phyloP scores from a whole-genome alignment of 2,888 invertebrate species.

The Subacronicta megacephala region DNA sequence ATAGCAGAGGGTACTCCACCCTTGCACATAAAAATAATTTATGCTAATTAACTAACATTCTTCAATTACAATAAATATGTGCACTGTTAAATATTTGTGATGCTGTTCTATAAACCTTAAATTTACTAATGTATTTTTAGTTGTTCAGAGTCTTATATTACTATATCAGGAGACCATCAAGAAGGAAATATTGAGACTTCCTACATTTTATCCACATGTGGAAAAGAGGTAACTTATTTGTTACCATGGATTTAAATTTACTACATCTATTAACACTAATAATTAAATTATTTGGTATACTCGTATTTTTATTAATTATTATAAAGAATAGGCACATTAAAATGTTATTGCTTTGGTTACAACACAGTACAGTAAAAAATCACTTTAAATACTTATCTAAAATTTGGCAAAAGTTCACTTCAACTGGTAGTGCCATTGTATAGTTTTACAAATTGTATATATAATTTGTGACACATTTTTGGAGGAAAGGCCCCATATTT shows the following conservation, averaged over 20 bases:
- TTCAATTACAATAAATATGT: constrained; percentile 60
- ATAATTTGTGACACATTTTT: constrained; percentile 76
- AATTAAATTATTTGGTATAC: constrained; percentile 83
- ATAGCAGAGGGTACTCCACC: constrained; percentile 41
- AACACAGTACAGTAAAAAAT: constrained; percentile 82
- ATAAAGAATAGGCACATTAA: constrained; percentile 84
- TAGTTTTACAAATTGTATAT: constrained; percentile 81
- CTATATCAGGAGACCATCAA: constrained; percentile 71
- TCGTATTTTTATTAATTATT: constrained; percentile 68
- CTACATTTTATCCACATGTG: constrained; percentile 35
- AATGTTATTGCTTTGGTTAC: constrained; percentile 88
- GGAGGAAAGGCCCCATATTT: constrained; percentile 72
- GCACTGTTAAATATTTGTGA: constrained; percentile 68
- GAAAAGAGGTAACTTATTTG: constrained; percentile 33
- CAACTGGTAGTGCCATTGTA: constrained; percentile 75
- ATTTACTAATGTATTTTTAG: constrained; percentile 55
- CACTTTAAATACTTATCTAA: constrained; percentile 84
- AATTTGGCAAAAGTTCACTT: constrained; percentile 84
- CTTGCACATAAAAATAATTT: constrained; percentile 37
- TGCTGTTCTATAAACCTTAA: constrained; percentile 58
- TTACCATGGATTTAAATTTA: constrained; percentile 44
- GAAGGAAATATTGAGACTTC: constrained; percentile 50
- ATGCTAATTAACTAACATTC: constrained; percentile 49
- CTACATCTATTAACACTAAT: constrained; percentile 55
- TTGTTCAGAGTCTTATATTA: constrained; percentile 77